A percentile compares a stretch with the other conserved stretches of the same genome.
Conservation (phyloP, 1,140 invertebrate species). For the Choristoneura fumiferana region DNA sequence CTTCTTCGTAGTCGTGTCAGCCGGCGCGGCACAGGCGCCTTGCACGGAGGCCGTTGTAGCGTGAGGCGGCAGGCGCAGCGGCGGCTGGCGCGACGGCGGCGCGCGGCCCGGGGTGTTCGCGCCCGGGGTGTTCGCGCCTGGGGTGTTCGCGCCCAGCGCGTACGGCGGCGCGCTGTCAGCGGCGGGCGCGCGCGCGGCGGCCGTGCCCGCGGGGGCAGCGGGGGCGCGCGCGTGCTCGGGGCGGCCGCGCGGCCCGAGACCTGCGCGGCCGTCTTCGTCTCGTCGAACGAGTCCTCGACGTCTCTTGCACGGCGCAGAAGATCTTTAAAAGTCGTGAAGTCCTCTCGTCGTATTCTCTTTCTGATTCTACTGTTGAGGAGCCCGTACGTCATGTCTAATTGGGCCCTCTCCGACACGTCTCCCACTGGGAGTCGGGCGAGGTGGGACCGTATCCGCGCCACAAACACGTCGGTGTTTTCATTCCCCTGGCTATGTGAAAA, state of each 20-base stretch:
- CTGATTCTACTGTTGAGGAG: background rate
- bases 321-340: background rate
- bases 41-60: too few relatives aligned
- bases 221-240: background rate
- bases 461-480: too few relatives aligned
- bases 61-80: background rate
- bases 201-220: background rate
- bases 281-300: background rate
- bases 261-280: background rate
- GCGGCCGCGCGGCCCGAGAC: background rate
- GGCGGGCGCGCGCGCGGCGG: background rate
- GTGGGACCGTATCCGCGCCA: too few relatives aligned
- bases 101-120: background rate
- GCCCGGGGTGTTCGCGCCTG: background rate
- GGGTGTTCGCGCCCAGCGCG: background rate
- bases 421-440: background rate
- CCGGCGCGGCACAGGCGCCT: too few relatives aligned
- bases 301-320: background rate
- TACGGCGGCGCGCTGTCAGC: background rate
- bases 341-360: background rate
- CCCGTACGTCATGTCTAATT: conserved; percentile 3
- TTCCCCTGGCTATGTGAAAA: too few relatives aligned
- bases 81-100: background rate
- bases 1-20: background rate
- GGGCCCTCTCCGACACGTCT: background rate